These are phyloP conservation scores for Spongilla lacustris DNA, from an alignment of 37 sponge, comb jelly and placozoan genomes.

Conservation along the genomic window DNA sequence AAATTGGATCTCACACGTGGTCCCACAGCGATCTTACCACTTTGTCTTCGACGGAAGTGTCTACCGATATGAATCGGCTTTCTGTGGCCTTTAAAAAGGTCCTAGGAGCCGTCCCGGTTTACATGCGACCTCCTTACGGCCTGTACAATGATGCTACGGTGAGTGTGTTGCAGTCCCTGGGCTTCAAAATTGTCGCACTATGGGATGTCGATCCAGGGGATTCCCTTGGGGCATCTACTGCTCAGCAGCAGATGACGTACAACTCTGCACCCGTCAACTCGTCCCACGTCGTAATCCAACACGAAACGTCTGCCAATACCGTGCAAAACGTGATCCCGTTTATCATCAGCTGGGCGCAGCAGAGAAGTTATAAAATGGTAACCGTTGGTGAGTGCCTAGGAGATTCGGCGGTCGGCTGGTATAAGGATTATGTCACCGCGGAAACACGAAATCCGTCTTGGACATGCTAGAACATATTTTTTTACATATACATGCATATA, in stretches of 20 bases:
- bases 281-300: not conserved
- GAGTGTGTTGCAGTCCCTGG: not conserved
- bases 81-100: not conserved
- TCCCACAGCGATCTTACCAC: not conserved
- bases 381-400: not conserved
- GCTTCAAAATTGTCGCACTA: not conserved
- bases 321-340: not conserved
- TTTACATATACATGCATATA: no score
- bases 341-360: not conserved
- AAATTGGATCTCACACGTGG: not conserved
- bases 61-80: not conserved
- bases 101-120: not conserved
- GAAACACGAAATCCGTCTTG: not conserved
- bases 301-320: not conserved
- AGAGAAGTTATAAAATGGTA: not conserved
- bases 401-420: not conserved
- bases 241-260: not conserved
- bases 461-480: no score
- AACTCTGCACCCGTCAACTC: not conserved
- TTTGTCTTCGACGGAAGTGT: not conserved
- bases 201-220: not conserved
- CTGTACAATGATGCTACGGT: not conserved
- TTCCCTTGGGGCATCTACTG: not conserved
- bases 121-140: not conserved
- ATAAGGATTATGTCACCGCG: not conserved